Conservation (phyloP, 2,113 vertebrate genomes). For the Myanophis thanlyinensis region DNA sequence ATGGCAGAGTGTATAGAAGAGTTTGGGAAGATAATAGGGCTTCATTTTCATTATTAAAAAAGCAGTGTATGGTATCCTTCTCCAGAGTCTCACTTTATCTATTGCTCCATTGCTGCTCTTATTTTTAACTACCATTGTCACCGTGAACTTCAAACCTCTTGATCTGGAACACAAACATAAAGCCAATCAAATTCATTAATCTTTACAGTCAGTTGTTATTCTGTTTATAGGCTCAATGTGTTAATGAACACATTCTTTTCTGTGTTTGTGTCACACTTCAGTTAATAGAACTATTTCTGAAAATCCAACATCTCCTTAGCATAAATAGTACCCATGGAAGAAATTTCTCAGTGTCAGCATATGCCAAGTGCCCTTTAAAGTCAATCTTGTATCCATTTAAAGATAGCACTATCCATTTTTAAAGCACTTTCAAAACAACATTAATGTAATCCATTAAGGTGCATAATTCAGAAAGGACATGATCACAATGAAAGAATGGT, state of each 20-base stretch:
- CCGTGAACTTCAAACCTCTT: neutral
- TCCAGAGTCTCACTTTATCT: neutral
- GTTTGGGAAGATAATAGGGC: neutral
- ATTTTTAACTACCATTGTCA: neutral
- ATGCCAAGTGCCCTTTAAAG: neutral
- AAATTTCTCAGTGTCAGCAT: neutral
- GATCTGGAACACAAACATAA: neutral
- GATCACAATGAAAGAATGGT: too few relatives aligned
- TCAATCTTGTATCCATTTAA: neutral
- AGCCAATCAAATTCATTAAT: neutral
- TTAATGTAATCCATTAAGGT: neutral
- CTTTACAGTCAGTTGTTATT: neutral
- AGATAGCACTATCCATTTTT: neutral
- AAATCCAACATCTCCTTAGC: neutral
- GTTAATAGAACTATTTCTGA: neutral
- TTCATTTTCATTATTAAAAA: neutral
- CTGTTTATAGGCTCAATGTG: neutral
- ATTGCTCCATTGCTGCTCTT: neutral
- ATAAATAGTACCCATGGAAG: neutral
- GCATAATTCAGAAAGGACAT: neutral
- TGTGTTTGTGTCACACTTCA: neutral
- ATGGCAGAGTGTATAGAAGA: neutral
- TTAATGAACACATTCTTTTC: neutral
- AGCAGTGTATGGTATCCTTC: neutral
- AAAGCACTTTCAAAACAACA: neutral